Base-by-base conservation (phyloP, 2,888 invertebrate species). In the Drosophila percnosoma region DNA sequence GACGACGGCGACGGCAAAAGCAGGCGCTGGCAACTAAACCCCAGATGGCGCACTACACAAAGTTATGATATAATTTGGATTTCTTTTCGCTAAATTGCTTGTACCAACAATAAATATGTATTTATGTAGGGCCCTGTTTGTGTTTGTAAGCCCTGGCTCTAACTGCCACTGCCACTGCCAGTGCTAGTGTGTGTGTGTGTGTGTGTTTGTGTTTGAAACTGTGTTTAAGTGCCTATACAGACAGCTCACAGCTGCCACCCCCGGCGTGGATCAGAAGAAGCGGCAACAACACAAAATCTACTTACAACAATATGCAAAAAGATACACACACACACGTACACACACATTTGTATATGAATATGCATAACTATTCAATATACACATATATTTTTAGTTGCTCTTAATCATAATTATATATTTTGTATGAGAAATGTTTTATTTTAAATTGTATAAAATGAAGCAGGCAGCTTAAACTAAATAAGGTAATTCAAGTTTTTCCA, bases 31-130 rank as follows among this genome's bases (percentile, higher is more conserved):
- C 90, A 92, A 91, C 91, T 91, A 91, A 92, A 92, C 90, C 92
- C 90, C 91, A 91, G 91, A 92, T 91, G 91, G 91, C 91, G 91
- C 92, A 92, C 90, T 89, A 90, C 89, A 90, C 87, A 87, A 90
- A 87, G 87, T 87, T 87, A 87, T 87, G 87, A 87, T 87, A 87
- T 87, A 87, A 87, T 87, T 87, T 90, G 87, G 87, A 87, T 87
- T 87, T 87, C 87, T 87, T 87, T 87, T 87, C 90, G 89, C 89
- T 87, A 87, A 87, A 87, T 87, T 87, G 87, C 87, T 87, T 87
- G 90, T 87, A 90, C 87, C 90, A 86, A 86, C 85, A 86, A 86
- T 86, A 86, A 86, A 86, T 86, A 90, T 86, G 85, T 86, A 86
- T 86, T 86, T 90, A 86, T 86, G 84, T 89, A 86, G 69, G 63